Evolutionary conservation across 1,140 invertebrate species (phyloP).

Genomic region (Drosophila prosaltans): DNA sequence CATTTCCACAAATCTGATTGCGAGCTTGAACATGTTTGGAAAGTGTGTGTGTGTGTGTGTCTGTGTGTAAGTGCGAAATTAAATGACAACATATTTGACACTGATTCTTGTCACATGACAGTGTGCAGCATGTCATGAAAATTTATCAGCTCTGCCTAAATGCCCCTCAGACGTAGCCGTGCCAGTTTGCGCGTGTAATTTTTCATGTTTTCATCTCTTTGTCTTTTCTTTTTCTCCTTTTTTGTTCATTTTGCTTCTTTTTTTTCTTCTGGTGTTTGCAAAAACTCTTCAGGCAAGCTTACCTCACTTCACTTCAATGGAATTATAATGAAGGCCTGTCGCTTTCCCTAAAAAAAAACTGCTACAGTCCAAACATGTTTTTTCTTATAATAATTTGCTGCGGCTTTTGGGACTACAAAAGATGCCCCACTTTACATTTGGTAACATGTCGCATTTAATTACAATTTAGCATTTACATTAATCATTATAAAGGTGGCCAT

Average conservation of each 20-base stretch:
- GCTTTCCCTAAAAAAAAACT: background rate
- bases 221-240: background rate
- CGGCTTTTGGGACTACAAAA: conserved; percentile 26
- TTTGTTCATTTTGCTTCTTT: too few relatives aligned
- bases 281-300: conserved; percentile 26
- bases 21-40: conserved; percentile 30
- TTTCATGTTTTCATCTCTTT: conserved; percentile 22
- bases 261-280: conserved; percentile 21
- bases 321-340: conserved; percentile 49
- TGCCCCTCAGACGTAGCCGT: conserved; percentile 32
- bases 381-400: background rate
- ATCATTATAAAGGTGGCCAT: background rate
- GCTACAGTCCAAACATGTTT: conserved; percentile 23
- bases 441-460: conserved; percentile 48
- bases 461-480: conserved; percentile 32
- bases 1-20: conserved; percentile 74
- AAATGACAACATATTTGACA: conserved; percentile 82
- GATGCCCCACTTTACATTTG: conserved; percentile 27
- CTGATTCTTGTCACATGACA: conserved; percentile 79
- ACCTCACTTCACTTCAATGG: conserved; percentile 61
- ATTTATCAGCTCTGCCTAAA: conserved; percentile 75
- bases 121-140: conserved; percentile 69
- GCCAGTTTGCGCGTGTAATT: conserved; percentile 64
- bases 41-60: conserved; percentile 35
- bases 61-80: conserved; percentile 70